phyloP scores from a whole-genome alignment of 2,113 vertebrate genomes.

The Porphyrio hochstetteri region DNA sequence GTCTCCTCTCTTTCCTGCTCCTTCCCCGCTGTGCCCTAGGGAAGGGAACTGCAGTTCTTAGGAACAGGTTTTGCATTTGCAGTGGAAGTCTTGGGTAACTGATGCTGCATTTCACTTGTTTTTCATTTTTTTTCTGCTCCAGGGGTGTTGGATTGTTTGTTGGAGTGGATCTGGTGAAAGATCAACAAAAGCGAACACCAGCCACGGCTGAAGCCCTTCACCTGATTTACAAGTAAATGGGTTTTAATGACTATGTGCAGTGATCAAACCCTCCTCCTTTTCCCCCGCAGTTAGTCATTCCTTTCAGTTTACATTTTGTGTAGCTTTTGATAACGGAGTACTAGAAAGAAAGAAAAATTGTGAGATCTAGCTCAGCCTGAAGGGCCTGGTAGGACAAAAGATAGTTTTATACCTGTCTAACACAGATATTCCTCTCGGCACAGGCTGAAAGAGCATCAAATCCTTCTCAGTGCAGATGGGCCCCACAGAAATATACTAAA shows the following conservation, averaged over 20 bases:
- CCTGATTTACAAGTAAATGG: slow-evolving; percentile 87
- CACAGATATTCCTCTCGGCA: not conserved
- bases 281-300: not conserved
- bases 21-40: rapidly evolving
- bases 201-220: slow-evolving; percentile 94
- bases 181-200: slow-evolving; percentile 82
- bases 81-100: not conserved
- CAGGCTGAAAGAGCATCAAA: slow-evolving; percentile 87
- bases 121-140: not conserved
- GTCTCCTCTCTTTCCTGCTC: not conserved
- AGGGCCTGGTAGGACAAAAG: not conserved
- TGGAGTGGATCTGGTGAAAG: slow-evolving; percentile 91
- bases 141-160: slow-evolving; percentile 92
- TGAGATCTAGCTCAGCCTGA: not conserved
- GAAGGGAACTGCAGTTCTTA: not conserved
- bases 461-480: slow-evolving; percentile 93
- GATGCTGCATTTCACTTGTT: not conserved
- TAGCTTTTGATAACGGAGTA: not conserved
- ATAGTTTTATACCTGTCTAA: not conserved
- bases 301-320: not conserved
- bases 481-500: slow-evolving; percentile 94
- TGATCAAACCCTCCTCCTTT: not conserved
- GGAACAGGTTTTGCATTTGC: not conserved
- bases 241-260: not conserved
- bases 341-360: not conserved